phyloP scores from a whole-genome alignment of 2,888 invertebrate genomes.

The Spodoptera picta region DNA sequence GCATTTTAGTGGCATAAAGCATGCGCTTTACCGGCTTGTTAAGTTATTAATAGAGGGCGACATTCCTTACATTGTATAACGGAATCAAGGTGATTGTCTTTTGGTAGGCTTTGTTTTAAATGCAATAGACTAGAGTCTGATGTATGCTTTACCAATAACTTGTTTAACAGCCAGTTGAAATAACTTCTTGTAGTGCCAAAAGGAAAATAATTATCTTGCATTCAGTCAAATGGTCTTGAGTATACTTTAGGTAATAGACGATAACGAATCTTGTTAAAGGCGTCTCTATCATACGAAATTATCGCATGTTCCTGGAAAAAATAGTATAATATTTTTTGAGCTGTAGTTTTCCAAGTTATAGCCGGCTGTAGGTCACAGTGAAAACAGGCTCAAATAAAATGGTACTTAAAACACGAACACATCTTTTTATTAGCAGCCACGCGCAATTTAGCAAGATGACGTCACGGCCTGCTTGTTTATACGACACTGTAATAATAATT shows the following conservation, averaged over 20 bases:
- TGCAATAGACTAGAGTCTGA: not conserved
- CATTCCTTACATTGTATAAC: slow-evolving; percentile 32
- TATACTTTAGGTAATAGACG: no score
- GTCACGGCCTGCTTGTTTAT: slow-evolving; percentile 59
- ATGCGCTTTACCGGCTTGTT: slow-evolving; percentile 37
- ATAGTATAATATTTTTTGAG: no score
- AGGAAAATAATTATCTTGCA: no score
- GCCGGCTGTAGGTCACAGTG: not conserved
- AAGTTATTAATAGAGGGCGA: slow-evolving; percentile 29
- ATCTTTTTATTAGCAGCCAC: slow-evolving; percentile 46
- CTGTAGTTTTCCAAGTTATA: not conserved
- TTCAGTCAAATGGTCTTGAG: no score
- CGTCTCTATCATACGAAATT: no score
- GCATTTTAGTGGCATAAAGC: slow-evolving; percentile 30
- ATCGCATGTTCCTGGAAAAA: no score
- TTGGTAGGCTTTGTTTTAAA: slow-evolving; percentile 13
- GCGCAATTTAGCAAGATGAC: slow-evolving; percentile 58
- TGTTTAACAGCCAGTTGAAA: no score
- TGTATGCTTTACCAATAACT: no score
- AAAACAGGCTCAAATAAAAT: slow-evolving; percentile 30
- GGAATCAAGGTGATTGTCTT: slow-evolving; percentile 33
- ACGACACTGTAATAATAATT: slow-evolving; percentile 57
- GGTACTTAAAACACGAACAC: slow-evolving; percentile 30
- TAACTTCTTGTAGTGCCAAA: no score
- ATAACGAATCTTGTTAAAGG: no score